Base-by-base conservation (phyloP, 2,113 vertebrate genomes). In the Marcusenius ussheri region DNA sequence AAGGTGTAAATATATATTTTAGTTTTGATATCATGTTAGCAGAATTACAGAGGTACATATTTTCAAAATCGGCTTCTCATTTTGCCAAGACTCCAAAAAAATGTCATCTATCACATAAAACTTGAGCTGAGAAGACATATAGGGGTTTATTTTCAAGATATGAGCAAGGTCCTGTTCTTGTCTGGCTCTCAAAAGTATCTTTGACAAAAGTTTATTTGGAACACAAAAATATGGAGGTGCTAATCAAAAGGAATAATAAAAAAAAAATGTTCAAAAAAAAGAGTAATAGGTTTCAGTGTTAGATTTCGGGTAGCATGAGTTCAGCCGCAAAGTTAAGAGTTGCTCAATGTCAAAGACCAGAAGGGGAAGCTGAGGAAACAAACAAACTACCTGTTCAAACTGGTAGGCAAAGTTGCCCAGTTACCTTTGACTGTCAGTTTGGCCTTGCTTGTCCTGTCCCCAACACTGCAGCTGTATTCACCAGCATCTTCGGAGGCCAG, bases 391-490 rank as follows among this genome's bases (percentile, higher is more conserved):
- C 84, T 51, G 84, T 13, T 51, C 84, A 51, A 31, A 87, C 17
- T 3, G 50, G 50, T 3, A 87, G 49, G 50, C 17, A 3, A 3
- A 47, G 49, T 24, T 42, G 56, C 42, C 15, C 11, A 1, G 88
- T 95, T 96, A 96, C 96, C 96, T 97, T 96, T 96, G 13, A 97
- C 94, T 3, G 93, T 95, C 86, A 98, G 53, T 9, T 93, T 93
- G n/a, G 96, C 96, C 51, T 94, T 92, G 0, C 91, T 96, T 92
- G 95, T 95, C 88, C 94, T 94, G 0, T 96, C 95, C 49, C 96
- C 95, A 1, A 95, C 94, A 58, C 96, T 95, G 50, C 96, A 97
- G 13, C 90, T 94, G 89, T 96, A 97, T 90, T 96, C 95, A 5
- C 96, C 96, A 13, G 93, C 94, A 53, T 97, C 96, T 89, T 94